Evolutionary conservation across 2,113 vertebrate species (phyloP).

Genomic region (Mirza zaza): DNA sequence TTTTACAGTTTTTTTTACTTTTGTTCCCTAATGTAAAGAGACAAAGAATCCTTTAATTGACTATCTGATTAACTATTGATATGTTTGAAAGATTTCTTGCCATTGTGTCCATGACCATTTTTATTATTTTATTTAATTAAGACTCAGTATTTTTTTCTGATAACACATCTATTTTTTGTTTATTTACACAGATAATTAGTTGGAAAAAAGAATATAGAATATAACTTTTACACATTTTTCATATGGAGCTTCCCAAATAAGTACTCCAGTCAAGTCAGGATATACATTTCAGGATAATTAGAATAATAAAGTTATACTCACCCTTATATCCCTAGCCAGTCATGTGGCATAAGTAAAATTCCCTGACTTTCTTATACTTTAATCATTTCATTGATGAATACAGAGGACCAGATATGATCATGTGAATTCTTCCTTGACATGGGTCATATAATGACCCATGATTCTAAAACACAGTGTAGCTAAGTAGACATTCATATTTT

Average conservation of each 20-base stretch:
- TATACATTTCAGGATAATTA: background rate
- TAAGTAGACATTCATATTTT: background rate
- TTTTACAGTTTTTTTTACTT: conserved; percentile 18
- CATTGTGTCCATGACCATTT: background rate
- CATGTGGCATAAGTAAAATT: background rate
- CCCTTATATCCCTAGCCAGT: background rate
- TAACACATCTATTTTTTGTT: background rate
- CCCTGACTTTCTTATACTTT: background rate
- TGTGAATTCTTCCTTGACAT: background rate
- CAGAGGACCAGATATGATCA: background rate
- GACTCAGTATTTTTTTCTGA: background rate
- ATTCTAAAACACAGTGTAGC: background rate
- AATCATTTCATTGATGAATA: background rate
- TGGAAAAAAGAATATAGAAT: background rate
- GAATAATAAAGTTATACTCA: background rate
- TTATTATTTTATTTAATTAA: conserved; percentile 33
- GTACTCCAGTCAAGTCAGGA: background rate
- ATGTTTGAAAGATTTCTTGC: background rate
- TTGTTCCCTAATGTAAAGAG: background rate
- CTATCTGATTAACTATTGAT: background rate
- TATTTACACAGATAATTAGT: background rate
- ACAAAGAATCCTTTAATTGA: background rate
- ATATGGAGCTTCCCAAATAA: background rate
- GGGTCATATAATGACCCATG: background rate
- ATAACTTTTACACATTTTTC: background rate